Evolutionary conservation across 1,140 invertebrate genomes (phyloP), one percentile per base, ranked within the genome.

Genomic region (Gonioctena quinquepunctata): DNA sequence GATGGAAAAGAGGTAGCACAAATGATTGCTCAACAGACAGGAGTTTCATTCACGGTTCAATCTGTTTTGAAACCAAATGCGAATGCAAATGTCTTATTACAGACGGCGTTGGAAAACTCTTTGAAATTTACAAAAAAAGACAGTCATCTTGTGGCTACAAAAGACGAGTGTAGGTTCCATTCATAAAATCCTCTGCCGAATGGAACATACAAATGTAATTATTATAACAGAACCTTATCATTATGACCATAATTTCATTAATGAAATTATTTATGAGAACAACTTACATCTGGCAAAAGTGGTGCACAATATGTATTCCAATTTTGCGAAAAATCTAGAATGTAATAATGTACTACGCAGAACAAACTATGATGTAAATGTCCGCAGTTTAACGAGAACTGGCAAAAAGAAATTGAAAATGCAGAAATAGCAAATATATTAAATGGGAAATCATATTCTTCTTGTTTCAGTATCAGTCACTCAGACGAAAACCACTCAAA

Each of bases 391-490:
- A 50, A 50, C 49, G n/a, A 50, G n/a, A 50, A 50, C 49, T 50
- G 49, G 49, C 49, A 50, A 50, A 50, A 50, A n/a, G 49, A 50
- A 50, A 50, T 19, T 50, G 4, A 50, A n/a, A 50, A 50, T 50
- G 49, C 49, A n/a, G 49, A 50, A 50, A 50, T 50, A 50, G 49
- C 49, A 50, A 50, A 50, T 50, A 4, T n/a, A n/a, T n/a, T n/a
- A n/a, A n/a, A n/a, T n/a, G n/a, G 49, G 49, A 50, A 50, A 50
- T 50, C 49, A 50, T 50, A 50, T 50, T 50, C 49, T 50, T 50
- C 49, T 50, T 50, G 49, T 50, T 50, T 19, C 49, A 50, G 13
- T n/a, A n/a, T n/a, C n/a, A n/a, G n/a, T n/a, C n/a, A n/a, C n/a
- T n/a, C n/a, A n/a, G n/a, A n/a, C n/a, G n/a, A n/a, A n/a, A n/a